phyloP scores from a whole-genome alignment of 2,888 invertebrate genomes.

The Patella depressa region DNA sequence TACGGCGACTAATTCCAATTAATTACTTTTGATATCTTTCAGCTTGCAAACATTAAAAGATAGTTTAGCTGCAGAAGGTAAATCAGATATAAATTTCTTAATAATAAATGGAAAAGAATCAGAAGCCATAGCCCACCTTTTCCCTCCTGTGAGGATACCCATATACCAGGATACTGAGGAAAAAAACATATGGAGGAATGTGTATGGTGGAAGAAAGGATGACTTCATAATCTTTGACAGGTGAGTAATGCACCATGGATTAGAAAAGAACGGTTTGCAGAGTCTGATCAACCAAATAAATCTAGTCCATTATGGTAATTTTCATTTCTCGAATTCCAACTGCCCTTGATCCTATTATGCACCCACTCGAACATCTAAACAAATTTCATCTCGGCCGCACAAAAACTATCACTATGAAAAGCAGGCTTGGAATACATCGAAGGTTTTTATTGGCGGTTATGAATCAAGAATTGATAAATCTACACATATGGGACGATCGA shows the following conservation, averaged over 20 bases:
- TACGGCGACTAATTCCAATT: too few species aligned
- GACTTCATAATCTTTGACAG: conserved; percentile 67
- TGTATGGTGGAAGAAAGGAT: conserved; percentile 59
- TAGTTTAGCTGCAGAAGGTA: conserved; percentile 38
- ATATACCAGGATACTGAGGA: conserved; percentile 61
- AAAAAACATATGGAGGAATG: conserved; percentile 51
- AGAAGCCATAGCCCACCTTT: conserved; percentile 33
- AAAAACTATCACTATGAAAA: too few species aligned
- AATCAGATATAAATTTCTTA: conserved; percentile 54
- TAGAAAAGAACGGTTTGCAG: background rate
- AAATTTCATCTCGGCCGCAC: too few species aligned
- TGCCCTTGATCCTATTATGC: too few species aligned
- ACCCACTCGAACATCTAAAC: too few species aligned
- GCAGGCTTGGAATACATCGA: too few species aligned
- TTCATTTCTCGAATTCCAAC: too few species aligned
- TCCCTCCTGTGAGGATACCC: conserved; percentile 40
- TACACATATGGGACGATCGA: too few species aligned
- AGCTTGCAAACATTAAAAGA: conserved; percentile 55
- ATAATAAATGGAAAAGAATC: conserved; percentile 57
- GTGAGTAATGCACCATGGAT: conserved; percentile 36
- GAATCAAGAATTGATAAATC: too few species aligned
- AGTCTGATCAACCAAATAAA: too few species aligned
- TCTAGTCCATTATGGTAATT: too few species aligned
- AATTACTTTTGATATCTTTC: conserved; percentile 16
- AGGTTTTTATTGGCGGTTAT: too few species aligned